Percentiles rank a stretch among this genome's conserved stretches.
phyloP scores from a whole-genome alignment of 1,140 invertebrate species.

The Trichonephila clavata region DNA sequence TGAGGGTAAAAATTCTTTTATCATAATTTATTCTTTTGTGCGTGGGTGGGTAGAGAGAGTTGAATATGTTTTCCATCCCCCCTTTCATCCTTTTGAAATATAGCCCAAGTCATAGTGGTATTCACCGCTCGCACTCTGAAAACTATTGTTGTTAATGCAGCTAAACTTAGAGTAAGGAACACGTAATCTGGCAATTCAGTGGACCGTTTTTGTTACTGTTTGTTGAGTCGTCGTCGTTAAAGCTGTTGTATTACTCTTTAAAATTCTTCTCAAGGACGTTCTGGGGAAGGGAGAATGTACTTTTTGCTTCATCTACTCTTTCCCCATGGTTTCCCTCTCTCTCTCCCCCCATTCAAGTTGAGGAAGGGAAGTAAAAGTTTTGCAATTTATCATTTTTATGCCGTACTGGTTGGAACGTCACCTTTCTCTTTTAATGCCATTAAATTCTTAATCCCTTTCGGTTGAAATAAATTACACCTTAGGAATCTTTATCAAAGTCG shows the following conservation, averaged over 20 bases:
- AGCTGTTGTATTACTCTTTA: slow-evolving; percentile 58
- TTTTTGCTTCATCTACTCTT: slow-evolving; percentile 36
- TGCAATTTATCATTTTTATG: slow-evolving; percentile 60
- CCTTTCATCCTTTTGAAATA: slow-evolving; percentile 32
- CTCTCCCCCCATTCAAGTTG: background rate
- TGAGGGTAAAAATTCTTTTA: slow-evolving; percentile 24
- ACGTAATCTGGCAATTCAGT: slow-evolving; percentile 37
- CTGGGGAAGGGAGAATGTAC: background rate
- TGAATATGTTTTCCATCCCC: background rate
- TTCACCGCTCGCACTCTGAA: background rate
- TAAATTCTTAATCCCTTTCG: slow-evolving; percentile 40
- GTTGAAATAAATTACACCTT: slow-evolving; percentile 38
- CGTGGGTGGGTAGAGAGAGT: slow-evolving; percentile 9
- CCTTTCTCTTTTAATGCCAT: slow-evolving; percentile 18
- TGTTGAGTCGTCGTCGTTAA: slow-evolving; percentile 42
- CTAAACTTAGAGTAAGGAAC: slow-evolving; percentile 14
- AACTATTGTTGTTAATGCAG: slow-evolving; percentile 32
- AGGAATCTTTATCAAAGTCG: slow-evolving; percentile 23
- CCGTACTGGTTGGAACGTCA: background rate
- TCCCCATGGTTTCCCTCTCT: background rate
- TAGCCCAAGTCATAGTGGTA: slow-evolving; percentile 40
- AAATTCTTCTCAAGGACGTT: background rate
- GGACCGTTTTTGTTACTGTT: slow-evolving; percentile 31
- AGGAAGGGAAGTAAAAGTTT: slow-evolving; percentile 12
- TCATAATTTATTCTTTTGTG: slow-evolving; percentile 67